These are phyloP conservation scores for Lethrus apterus DNA, from an alignment of 1,140 invertebrate species.

Conservation along the genomic window DNA sequence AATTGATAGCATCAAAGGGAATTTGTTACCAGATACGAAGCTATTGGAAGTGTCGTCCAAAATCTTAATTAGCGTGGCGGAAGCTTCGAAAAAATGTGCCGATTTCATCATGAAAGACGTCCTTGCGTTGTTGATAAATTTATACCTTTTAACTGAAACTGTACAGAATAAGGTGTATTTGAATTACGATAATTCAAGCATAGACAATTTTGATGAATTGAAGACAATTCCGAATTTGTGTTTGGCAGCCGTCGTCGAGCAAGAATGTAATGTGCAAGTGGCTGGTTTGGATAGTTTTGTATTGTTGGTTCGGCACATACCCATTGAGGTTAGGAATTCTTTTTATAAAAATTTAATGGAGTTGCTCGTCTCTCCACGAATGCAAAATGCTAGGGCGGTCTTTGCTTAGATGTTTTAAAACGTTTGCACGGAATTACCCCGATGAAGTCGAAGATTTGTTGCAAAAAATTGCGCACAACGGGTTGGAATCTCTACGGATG, in stretches of 20 bases:
- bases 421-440: conserved; percentile 38
- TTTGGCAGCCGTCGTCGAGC: conserved; percentile 33
- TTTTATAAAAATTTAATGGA: conserved; percentile 39
- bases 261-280: conserved; percentile 37
- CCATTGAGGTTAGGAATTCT: conserved; percentile 31
- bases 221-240: conserved; percentile 39
- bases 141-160: too few species aligned
- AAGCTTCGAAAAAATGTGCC: too few species aligned
- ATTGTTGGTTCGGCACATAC: conserved; percentile 39
- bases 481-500: too few species aligned
- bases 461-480: too few species aligned
- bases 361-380: conserved; percentile 32
- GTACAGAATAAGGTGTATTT: too few species aligned
- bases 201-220: conserved; percentile 38
- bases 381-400: conserved; percentile 29
- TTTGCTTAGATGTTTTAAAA: conserved; percentile 35
- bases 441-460: conserved; percentile 39
- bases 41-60: too few species aligned
- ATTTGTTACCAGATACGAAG: too few species aligned
- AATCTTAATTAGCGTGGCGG: too few species aligned
- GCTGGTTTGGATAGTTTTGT: conserved; percentile 42
- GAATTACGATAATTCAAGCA: too few species aligned
- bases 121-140: too few species aligned
- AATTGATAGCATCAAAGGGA: too few species aligned
- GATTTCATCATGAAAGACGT: too few species aligned